Conservation (phyloP, 64 coral and sea anemone species). For the Trachythela sp. region DNA sequence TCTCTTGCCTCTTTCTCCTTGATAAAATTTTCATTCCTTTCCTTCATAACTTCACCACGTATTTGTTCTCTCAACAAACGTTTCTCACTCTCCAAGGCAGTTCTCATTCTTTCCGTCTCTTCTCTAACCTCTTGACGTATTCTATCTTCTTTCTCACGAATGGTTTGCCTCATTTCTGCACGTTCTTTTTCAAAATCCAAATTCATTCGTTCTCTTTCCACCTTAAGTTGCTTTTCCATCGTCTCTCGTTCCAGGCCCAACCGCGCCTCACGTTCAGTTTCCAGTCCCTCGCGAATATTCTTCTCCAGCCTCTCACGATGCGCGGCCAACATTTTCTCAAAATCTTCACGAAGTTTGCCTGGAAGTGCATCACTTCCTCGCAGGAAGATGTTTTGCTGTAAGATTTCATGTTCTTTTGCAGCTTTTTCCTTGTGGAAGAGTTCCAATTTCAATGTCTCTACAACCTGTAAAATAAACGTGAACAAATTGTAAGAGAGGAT, state of each 20-base stretch:
- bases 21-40: not conserved
- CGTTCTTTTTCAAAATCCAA: not conserved
- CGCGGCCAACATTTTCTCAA: not conserved
- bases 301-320: not conserved
- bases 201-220: not conserved
- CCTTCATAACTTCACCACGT: not conserved
- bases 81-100: not conserved
- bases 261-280: not conserved
- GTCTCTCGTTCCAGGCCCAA: not conserved
- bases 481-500: too few species aligned
- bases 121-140: not conserved
- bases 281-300: not conserved
- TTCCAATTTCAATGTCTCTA: not conserved
- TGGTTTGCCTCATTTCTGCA: not conserved
- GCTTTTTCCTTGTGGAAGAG: not conserved
- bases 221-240: not conserved
- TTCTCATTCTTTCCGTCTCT: not conserved
- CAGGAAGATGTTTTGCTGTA: not conserved
- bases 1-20: not conserved
- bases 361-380: not conserved
- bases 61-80: not conserved
- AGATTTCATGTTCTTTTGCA: not conserved
- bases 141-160: not conserved
- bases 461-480: not conserved
- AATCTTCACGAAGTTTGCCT: constrained; percentile 1